phyloP scores from a whole-genome alignment of 1,140 invertebrate genomes.

The Caerostris darwini region DNA sequence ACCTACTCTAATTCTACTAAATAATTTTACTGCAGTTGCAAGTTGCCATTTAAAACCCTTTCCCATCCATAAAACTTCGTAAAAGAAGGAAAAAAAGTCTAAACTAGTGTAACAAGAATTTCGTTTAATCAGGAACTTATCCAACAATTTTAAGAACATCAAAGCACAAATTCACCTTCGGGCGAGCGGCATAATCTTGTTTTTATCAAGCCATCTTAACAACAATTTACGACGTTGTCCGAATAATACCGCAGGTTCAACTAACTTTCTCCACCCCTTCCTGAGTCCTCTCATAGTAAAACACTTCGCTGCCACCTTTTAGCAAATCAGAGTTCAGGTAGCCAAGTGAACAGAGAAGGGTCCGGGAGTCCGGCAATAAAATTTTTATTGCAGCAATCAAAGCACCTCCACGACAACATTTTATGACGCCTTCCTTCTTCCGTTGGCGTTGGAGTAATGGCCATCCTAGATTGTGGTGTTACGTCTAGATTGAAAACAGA shows the following conservation, averaged over 20 bases:
- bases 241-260: neutral
- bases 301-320: conserved; percentile 4
- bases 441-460: neutral
- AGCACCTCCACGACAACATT: conserved; percentile 45
- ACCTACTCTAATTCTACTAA: no score
- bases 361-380: conserved; percentile 39
- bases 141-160: neutral
- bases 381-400: conserved; percentile 48
- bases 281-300: neutral
- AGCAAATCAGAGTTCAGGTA: conserved; percentile 51
- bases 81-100: no score
- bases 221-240: neutral
- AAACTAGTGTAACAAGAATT: no score
- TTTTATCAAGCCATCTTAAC: neutral
- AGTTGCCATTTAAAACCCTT: no score
- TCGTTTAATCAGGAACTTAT: neutral
- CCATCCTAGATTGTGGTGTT: neutral
- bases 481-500: conserved; percentile 63
- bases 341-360: neutral
- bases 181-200: neutral
- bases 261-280: neutral
- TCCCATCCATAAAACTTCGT: no score
- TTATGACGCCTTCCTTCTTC: conserved; percentile 33
- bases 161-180: neutral
- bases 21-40: no score